A percentile compares a stretch with the other conserved stretches of the same genome.
These are phyloP conservation scores for Limnothrissa miodon DNA, from an alignment of 2,113 vertebrate species.

Conservation along the genomic window DNA sequence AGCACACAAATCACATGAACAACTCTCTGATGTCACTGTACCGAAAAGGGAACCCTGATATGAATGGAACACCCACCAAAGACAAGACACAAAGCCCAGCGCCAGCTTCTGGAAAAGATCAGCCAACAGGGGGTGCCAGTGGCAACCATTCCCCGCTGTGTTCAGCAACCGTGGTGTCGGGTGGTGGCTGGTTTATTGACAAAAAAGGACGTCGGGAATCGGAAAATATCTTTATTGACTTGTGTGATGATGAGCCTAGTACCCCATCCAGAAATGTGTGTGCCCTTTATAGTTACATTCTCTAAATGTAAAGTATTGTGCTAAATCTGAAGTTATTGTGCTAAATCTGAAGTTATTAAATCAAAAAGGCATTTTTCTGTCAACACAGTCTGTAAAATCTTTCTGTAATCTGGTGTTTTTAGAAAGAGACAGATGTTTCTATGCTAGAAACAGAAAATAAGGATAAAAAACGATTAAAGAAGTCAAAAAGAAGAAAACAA, in stretches of 20 bases:
- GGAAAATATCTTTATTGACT: conserved; percentile 72
- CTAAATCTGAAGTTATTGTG: background rate
- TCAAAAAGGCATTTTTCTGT: background rate
- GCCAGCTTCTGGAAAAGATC: conserved; percentile 49
- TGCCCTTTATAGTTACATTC: background rate
- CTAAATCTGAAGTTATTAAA: background rate
- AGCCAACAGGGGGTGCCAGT: conserved; percentile 37
- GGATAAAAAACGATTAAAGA: conserved; percentile 60
- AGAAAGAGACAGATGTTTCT: conserved; percentile 58
- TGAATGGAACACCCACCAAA: conserved; percentile 47
- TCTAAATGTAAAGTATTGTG: background rate
- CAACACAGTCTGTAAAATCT: background rate
- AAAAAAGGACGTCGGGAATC: conserved; percentile 31
- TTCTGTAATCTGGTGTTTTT: background rate
- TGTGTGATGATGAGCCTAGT: conserved; percentile 70
- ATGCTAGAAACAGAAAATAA: conserved; percentile 71
- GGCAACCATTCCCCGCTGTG: background rate
- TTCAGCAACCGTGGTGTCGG: conserved; percentile 52
- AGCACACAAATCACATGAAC: conserved; percentile 90
- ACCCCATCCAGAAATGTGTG: conserved; percentile 58
- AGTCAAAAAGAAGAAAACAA: conserved; percentile 64
- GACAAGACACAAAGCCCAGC: background rate
- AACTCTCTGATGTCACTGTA: conserved; percentile 86
- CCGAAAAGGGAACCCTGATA: conserved; percentile 74
- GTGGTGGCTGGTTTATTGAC: conserved; percentile 84